phyloP scores from a whole-genome alignment of 2,113 vertebrate species.

The Phodopus roborovskii region DNA sequence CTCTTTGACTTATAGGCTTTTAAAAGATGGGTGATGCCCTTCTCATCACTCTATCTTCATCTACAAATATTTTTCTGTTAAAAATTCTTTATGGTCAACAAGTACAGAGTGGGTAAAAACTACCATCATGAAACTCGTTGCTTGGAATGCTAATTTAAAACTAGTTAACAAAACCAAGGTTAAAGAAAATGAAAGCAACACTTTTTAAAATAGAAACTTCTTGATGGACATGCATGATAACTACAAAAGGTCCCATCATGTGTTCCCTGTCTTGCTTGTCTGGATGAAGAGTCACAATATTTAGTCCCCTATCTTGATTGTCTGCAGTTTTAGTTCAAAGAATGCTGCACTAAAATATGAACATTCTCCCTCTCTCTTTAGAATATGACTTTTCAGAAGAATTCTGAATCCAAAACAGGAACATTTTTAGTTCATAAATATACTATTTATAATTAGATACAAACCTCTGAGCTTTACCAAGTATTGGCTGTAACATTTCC shows the following conservation, averaged over 20 bases:
- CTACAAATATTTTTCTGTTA: not conserved
- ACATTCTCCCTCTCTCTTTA: not conserved
- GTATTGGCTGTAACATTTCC: not conserved
- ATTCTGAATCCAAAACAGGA: conserved; percentile 17
- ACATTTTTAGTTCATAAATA: conserved; percentile 1
- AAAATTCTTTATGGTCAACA: not conserved
- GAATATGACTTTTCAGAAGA: conserved; percentile 34
- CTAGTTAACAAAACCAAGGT: not conserved
- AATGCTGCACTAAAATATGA: not conserved
- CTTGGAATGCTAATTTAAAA: not conserved
- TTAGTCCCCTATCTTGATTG: not conserved
- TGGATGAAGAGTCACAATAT: not conserved
- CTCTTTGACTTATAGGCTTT: not conserved
- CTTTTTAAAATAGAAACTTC: not conserved
- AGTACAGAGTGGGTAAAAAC: not conserved
- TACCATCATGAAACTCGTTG: not conserved
- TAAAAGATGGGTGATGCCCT: not conserved
- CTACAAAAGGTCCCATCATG: not conserved
- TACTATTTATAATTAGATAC: conserved; percentile 27
- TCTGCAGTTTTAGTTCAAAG: conserved; percentile 1
- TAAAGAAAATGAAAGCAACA: not conserved
- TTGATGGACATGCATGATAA: conserved; percentile 12
- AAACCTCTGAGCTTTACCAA: conserved; percentile 28
- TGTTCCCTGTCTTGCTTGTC: not conserved
- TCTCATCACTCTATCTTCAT: not conserved